A percentile compares a stretch with the other conserved stretches of the same genome.
Evolutionary conservation across 2,113 vertebrate species (phyloP).

Genomic region (Ceyx melanurus): DNA sequence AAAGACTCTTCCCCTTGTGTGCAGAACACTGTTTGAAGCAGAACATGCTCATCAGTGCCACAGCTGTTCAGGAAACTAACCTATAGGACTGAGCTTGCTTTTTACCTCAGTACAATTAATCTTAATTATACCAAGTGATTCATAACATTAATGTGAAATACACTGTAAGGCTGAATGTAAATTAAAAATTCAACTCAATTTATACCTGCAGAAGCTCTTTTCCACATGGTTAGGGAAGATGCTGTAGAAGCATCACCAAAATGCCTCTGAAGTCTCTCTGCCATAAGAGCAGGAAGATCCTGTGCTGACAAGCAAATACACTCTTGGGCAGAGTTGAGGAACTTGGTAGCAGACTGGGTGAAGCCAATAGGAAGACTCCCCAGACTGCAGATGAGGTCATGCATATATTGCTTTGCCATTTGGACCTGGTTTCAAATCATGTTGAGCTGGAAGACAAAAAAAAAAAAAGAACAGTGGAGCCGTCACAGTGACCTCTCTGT

Average conservation of each 20-base stretch:
- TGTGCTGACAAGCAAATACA: not conserved
- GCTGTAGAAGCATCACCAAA: not conserved
- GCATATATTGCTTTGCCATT: not conserved
- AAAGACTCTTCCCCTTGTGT: not conserved
- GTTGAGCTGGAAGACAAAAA: not conserved
- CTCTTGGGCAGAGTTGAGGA: not conserved
- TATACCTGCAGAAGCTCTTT: conserved; percentile 34
- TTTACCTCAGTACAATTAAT: conserved; percentile 61
- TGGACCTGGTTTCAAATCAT: not conserved
- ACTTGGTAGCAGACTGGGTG: not conserved
- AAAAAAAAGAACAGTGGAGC: conserved; percentile 14
- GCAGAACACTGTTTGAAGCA: not conserved
- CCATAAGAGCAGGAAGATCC: not conserved
- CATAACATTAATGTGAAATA: conserved; percentile 44
- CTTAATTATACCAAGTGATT: conserved; percentile 53
- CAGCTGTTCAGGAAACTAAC: conserved; percentile 20
- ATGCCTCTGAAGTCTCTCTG: not conserved
- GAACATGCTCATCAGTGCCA: not conserved
- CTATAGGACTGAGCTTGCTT: conserved; percentile 7
- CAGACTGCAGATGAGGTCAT: not conserved
- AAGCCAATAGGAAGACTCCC: not conserved
- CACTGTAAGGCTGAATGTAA: conserved; percentile 24
- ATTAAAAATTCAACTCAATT: conserved; percentile 46
- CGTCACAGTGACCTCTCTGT: not conserved
- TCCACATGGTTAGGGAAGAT: not conserved